Conservation (phyloP, 2,113 vertebrate genomes). For the Heterotilapia buettikoferi region DNA sequence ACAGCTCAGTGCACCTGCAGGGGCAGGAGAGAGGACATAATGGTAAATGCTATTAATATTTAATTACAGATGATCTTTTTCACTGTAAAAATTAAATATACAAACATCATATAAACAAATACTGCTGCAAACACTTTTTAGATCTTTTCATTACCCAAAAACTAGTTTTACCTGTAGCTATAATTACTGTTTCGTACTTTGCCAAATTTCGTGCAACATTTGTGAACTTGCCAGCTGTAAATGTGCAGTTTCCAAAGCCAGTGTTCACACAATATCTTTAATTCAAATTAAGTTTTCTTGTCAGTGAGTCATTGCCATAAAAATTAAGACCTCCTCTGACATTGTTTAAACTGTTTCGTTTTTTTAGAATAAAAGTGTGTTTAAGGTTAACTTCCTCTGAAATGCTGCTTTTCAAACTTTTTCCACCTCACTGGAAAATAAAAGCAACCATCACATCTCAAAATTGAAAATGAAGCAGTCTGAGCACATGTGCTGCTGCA, state of each 20-base stretch:
- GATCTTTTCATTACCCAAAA: background rate
- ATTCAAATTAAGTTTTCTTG: background rate
- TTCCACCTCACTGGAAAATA: background rate
- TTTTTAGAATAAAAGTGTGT: background rate
- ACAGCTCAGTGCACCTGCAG: background rate
- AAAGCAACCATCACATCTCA: background rate
- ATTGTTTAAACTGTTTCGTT: background rate
- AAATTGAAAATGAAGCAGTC: background rate
- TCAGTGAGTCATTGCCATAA: background rate
- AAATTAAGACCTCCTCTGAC: fast-evolving
- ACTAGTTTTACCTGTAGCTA: fast-evolving
- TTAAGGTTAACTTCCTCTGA: background rate
- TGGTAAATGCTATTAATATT: background rate
- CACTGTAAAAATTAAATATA: background rate
- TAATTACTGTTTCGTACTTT: background rate
- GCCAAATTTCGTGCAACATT: background rate
- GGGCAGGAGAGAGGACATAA: background rate
- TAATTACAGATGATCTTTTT: fast-evolving
- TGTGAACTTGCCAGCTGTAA: background rate
- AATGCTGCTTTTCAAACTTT: background rate
- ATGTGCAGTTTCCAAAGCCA: fast-evolving
- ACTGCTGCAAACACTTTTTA: background rate
- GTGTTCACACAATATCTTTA: background rate
- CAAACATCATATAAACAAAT: fast-evolving
- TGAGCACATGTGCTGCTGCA: background rate